Percentiles rank a stretch among this genome's conserved stretches.
Evolutionary conservation across 2,888 invertebrate genomes (phyloP).

Genomic region (Cartodere bifasciata): DNA sequence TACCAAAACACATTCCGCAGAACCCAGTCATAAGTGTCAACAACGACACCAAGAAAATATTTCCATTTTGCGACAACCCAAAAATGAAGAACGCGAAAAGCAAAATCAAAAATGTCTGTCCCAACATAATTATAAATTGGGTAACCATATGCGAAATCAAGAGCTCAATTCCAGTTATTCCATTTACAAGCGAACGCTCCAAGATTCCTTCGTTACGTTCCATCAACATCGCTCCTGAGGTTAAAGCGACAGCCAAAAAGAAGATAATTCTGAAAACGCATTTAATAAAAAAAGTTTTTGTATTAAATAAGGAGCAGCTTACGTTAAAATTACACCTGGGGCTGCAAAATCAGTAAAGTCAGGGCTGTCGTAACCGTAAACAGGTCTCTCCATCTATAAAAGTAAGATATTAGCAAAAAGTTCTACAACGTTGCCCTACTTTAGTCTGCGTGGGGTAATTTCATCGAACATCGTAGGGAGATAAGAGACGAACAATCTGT

Average conservation of each 20-base stretch:
- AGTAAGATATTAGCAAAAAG: too few relatives aligned
- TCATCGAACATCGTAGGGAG: too few relatives aligned
- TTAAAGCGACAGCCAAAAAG: slow-evolving; percentile 86
- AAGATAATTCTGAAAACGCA: slow-evolving; percentile 63
- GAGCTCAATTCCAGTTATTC: slow-evolving; percentile 69
- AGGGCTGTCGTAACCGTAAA: slow-evolving; percentile 63
- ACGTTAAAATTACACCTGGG: slow-evolving; percentile 83
- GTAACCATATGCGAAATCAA: slow-evolving; percentile 77
- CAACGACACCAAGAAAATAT: slow-evolving; percentile 56
- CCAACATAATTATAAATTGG: slow-evolving; percentile 77
- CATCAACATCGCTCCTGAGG: slow-evolving; percentile 79
- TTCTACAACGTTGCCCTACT: too few relatives aligned
- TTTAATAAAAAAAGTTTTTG: background rate
- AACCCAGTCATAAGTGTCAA: slow-evolving; percentile 73
- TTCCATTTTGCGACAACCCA: slow-evolving; percentile 64
- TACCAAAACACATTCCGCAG: slow-evolving; percentile 90
- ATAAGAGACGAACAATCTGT: too few relatives aligned
- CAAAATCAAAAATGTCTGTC: slow-evolving; percentile 69
- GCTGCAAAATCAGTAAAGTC: slow-evolving; percentile 92
- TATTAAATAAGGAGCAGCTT: slow-evolving; percentile 28
- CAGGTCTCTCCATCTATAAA: slow-evolving; percentile 50
- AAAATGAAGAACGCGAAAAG: slow-evolving; percentile 68
- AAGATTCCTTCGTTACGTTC: slow-evolving; percentile 83
- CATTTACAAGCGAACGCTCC: slow-evolving; percentile 80
- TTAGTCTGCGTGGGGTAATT: too few relatives aligned